Base-by-base conservation (phyloP, 2,888 invertebrate genomes). In the Lordiphosa fenestrarum region DNA sequence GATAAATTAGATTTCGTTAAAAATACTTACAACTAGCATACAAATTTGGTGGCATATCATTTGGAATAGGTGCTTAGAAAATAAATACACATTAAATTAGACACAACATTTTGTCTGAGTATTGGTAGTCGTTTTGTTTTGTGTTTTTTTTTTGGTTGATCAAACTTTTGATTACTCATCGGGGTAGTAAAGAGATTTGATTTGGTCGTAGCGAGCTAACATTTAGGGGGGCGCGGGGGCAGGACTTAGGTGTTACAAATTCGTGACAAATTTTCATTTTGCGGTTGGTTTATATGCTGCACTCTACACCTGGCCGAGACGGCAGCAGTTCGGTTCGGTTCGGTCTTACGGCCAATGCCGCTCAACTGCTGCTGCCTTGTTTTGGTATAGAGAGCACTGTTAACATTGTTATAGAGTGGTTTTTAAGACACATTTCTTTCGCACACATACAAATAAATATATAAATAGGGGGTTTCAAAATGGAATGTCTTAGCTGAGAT, bases 1-100 rank as follows among this genome's bases (percentile, higher is more conserved):
- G 46, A 50, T 63, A 53, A 65, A 65, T 41, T 44, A 25, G 25
- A 25, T 50, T 41, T 50, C 21, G 39, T 7, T 47, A 53, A 52
- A 55, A 51, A 58, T 62, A 56, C 66, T 67, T 62, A 78, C 53
- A 44, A 15, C 56, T 80, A 80, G 62, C 67, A 73, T 57, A 84
- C 75, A 78, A 66, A 42, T 78, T 84, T 81, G 85, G 77, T 84
- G 51, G 67, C 65, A 66, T 80, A 75, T 84, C 64, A 81, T 84
- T 77, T 84, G 81, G 77, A 77, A 61, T 76, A 61, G 66, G 73
- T 71, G 62, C 65, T 60, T 75, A 66, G 71, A 48, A 66, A 73
- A 48, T 56, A 51, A 25, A 39, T 49, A 60, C 38, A 30, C 55
- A 48, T 53, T 37, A 39, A 41, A 10, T 48, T 37, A 21, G 41